phyloP scores from a whole-genome alignment of 2,113 vertebrate species.

The Brienomyrus brachyistius region DNA sequence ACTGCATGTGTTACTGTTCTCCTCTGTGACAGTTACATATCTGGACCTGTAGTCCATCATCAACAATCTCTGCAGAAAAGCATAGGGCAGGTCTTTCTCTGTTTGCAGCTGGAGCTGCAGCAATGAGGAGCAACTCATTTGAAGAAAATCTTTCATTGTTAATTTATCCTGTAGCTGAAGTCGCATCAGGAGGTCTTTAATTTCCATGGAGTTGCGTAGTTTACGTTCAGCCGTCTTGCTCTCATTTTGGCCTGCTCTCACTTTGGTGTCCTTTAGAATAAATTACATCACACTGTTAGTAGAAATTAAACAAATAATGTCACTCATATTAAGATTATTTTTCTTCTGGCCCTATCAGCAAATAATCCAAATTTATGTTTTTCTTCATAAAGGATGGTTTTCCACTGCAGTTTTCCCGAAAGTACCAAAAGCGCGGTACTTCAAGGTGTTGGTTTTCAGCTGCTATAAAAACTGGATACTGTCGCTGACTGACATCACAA shows the following conservation, averaged over 20 bases:
- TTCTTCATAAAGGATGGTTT: neutral
- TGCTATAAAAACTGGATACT: no score
- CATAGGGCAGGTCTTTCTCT: conserved; percentile 47
- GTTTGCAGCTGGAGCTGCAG: conserved; percentile 30
- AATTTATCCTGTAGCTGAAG: conserved; percentile 37
- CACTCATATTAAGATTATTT: neutral
- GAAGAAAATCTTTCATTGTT: conserved; percentile 43
- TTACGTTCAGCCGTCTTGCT: neutral
- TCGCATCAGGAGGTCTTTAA: conserved; percentile 22
- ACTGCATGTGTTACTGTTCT: no score
- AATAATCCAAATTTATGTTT: neutral
- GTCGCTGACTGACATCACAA: no score
- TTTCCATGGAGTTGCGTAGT: conserved; percentile 31
- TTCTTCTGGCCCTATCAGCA: neutral
- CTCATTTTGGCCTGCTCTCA: neutral
- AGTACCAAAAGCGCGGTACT: no score
- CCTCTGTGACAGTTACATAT: no score
- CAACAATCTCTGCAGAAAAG: conserved; percentile 49
- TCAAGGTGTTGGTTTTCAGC: no score
- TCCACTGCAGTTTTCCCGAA: no score
- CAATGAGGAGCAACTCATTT: conserved; percentile 38
- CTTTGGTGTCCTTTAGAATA: neutral
- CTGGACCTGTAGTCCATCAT: conserved; percentile 49
- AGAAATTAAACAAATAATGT: neutral
- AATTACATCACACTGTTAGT: neutral